These are phyloP conservation scores for Sphaeridia pumilis DNA, from an alignment of 2,888 invertebrate species.

Conservation along the genomic window DNA sequence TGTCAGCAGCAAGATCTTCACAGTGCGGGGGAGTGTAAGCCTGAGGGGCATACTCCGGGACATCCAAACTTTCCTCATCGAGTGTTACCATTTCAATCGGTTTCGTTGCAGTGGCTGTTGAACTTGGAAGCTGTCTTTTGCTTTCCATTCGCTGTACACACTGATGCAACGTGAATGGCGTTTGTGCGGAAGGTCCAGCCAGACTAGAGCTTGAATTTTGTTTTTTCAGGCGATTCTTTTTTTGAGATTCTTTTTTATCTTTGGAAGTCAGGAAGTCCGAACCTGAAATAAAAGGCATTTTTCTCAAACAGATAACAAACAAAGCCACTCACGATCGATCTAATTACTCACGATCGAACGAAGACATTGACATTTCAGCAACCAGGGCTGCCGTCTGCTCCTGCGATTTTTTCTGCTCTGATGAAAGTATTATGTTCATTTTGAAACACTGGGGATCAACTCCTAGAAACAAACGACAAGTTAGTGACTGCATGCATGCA, in stretches of 20 bases:
- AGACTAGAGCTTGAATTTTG: background rate
- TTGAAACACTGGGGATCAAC: conserved; percentile 40
- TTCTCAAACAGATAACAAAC: too few species aligned
- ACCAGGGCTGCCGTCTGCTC: conserved; percentile 1
- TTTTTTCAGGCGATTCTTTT: background rate
- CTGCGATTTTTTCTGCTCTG: conserved; percentile 24
- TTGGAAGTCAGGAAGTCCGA: too few species aligned
- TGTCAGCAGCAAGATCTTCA: too few species aligned
- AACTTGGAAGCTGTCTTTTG: background rate
- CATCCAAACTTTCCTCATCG: background rate
- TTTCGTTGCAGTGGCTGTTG: background rate
- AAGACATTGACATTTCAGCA: background rate
- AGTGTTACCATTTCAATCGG: conserved; percentile 7
- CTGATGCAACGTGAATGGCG: background rate
- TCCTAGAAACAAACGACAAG: too few species aligned
- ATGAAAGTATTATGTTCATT: conserved; percentile 38
- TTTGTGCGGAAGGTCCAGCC: background rate
- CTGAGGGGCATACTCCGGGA: background rate
- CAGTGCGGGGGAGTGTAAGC: background rate
- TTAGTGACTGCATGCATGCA: too few species aligned
- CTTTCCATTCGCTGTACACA: conserved; percentile 8
- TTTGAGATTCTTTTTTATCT: too few species aligned
- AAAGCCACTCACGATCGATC: too few species aligned
- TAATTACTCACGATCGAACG: conserved; percentile 1
- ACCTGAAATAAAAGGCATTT: too few species aligned